Evolutionary conservation across 2,888 invertebrate species (phyloP).

Genomic region (Podotricha telesiphe): DNA sequence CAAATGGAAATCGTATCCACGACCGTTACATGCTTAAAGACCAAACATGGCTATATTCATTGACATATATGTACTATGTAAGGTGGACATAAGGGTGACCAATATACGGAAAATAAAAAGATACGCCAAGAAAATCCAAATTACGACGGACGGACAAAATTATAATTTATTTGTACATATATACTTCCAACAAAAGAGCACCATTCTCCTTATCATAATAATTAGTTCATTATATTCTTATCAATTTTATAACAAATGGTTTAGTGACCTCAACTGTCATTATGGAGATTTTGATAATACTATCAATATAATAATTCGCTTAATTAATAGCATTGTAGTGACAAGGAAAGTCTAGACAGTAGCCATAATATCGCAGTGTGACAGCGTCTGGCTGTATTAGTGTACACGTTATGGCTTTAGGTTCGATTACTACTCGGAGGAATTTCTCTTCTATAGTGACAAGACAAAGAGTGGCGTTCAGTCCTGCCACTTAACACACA

Average conservation of each 20-base stretch:
- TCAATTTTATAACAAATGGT: slow-evolving; percentile 27
- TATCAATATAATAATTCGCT: neutral
- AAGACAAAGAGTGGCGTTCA: too few relatives aligned
- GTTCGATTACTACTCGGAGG: too few relatives aligned
- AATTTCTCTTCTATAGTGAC: too few relatives aligned
- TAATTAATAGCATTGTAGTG: neutral
- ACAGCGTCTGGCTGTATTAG: too few relatives aligned
- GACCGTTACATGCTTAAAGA: neutral
- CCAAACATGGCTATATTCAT: neutral
- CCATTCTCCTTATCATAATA: slow-evolving; percentile 37
- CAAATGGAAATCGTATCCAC: neutral
- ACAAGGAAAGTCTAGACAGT: neutral
- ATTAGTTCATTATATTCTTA: slow-evolving; percentile 19
- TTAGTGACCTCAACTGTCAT: slow-evolving; percentile 35
- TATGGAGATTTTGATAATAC: slow-evolving; percentile 16
- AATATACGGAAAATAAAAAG: too few relatives aligned
- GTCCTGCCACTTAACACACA: too few relatives aligned
- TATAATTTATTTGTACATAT: neutral
- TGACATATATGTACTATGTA: neutral
- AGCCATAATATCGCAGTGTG: neutral
- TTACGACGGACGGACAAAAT: neutral
- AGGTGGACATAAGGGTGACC: neutral
- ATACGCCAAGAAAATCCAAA: neutral
- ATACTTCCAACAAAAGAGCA: slow-evolving; percentile 27
- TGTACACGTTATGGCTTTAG: too few relatives aligned